Base-by-base conservation (phyloP, 2,888 invertebrate species). In the Cryptocephalus moraei region DNA sequence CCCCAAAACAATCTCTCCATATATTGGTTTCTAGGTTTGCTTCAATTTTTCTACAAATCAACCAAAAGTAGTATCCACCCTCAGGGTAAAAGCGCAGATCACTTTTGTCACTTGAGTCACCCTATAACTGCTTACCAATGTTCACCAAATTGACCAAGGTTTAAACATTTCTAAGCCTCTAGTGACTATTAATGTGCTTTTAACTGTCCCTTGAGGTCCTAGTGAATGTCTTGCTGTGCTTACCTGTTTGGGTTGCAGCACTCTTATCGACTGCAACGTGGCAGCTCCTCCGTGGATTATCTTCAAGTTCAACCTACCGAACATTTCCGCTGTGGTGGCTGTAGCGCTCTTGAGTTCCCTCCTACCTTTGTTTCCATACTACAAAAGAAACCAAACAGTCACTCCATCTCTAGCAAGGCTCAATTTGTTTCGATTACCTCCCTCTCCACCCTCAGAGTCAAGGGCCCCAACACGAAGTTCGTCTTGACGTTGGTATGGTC, bases 191-290 rank as follows among this genome's bases (percentile, higher is more conserved):
- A n/a, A n/a, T n/a, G n/a, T n/a, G n/a, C n/a, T n/a, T n/a, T n/a
- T n/a, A n/a, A n/a, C n/a, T n/a, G n/a, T n/a, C n/a, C n/a, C n/a
- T n/a, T n/a, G n/a, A n/a, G n/a, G n/a, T n/a, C n/a, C n/a, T n/a
- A n/a, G n/a, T 22, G 22, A 6, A 22, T 22, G 22, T 6, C 6
- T 36, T 11, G 38, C 6, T 36, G n/a, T 6, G 12, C 47, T 51
- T 72, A 88, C 89, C 79, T 90, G 89, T 73, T 89, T 90, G 8
- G 90, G 90, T 64, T 91, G 90, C 50, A 88, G 76, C 45, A 91
- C 90, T 65, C 84, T 83, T 59, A 91, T 90, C 34, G 87, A 84
- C 67, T 89, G 87, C 48, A 91, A 70, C 10, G 87, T 84, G 33
- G 90, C 89, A n/a, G 83, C 82, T 4, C 86, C 85, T 54, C 88